Conservation (phyloP, 30 jellyfish, hydroid and myxozoan genomes). For the Hydra vulgaris region DNA sequence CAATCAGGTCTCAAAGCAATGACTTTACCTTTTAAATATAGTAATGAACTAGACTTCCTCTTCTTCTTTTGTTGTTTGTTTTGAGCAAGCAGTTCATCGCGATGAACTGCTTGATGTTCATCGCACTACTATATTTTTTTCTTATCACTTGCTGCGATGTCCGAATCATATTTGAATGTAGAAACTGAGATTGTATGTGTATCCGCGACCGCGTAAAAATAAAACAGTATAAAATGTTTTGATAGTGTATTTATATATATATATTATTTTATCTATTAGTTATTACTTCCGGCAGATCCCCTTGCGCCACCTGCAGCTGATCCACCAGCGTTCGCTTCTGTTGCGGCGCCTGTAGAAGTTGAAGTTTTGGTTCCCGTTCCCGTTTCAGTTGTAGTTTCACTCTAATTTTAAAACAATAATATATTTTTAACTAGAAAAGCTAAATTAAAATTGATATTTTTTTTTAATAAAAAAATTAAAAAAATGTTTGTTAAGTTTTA, state of each 20-base stretch:
- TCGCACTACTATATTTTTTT: background rate
- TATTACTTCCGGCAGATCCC: conserved; percentile 50
- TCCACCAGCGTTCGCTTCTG: conserved; percentile 66
- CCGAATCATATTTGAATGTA: background rate
- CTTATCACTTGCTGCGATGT: background rate
- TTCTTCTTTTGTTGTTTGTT: background rate
- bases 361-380: conserved; percentile 76
- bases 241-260: background rate
- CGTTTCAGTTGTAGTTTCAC: conserved; percentile 93
- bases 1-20: background rate
- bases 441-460: background rate
- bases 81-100: background rate
- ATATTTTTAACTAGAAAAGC: background rate
- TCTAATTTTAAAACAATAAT: conserved; percentile 22
- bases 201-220: background rate
- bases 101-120: no score
- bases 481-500: background rate
- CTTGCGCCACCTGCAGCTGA: conserved; percentile 57
- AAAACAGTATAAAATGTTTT: background rate
- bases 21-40: background rate
- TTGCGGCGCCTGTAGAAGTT: conserved; percentile 74
- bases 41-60: background rate
- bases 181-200: background rate
- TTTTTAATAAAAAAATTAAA: background rate
- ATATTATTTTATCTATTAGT: background rate